Evolutionary conservation across 1,140 invertebrate species (phyloP).

Genomic region (Cydia pomonella): DNA sequence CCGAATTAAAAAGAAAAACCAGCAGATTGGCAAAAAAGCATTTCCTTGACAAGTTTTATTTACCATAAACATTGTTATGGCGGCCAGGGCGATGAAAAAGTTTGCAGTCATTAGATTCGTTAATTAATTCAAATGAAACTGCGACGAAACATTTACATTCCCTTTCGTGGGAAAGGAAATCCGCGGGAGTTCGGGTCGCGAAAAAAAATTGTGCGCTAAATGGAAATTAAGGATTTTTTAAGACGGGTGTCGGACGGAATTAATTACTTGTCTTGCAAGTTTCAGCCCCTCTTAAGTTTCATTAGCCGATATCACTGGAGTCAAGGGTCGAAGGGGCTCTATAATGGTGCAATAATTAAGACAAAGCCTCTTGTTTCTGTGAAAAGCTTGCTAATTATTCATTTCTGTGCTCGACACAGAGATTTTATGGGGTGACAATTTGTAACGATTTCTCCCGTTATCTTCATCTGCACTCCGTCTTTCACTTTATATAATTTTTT

Average conservation of each 20-base stretch:
- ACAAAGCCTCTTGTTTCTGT: conserved; percentile 65
- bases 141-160: conserved; percentile 74
- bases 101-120: conserved; percentile 74
- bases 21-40: conserved; percentile 70
- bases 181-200: conserved; percentile 50
- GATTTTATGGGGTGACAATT: conserved; percentile 65
- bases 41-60: conserved; percentile 79
- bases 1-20: conserved; percentile 70
- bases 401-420: conserved; percentile 57
- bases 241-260: conserved; percentile 63
- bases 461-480: conserved; percentile 60
- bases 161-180: conserved; percentile 60
- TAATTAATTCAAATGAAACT: conserved; percentile 80
- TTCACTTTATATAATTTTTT: conserved; percentile 57
- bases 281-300: conserved; percentile 61
- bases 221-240: conserved; percentile 75
- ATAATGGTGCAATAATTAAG: conserved; percentile 77
- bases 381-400: conserved; percentile 68
- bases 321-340: conserved; percentile 56
- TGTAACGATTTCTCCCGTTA: conserved; percentile 55
- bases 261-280: conserved; percentile 77
- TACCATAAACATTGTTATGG: conserved; percentile 76
- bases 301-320: conserved; percentile 58
- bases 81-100: conserved; percentile 61
- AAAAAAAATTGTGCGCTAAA: conserved; percentile 61